These are phyloP conservation scores for Galago senegalensis DNA, from an alignment of 2,797 vertebrate genomes.

Conservation along the genomic window DNA sequence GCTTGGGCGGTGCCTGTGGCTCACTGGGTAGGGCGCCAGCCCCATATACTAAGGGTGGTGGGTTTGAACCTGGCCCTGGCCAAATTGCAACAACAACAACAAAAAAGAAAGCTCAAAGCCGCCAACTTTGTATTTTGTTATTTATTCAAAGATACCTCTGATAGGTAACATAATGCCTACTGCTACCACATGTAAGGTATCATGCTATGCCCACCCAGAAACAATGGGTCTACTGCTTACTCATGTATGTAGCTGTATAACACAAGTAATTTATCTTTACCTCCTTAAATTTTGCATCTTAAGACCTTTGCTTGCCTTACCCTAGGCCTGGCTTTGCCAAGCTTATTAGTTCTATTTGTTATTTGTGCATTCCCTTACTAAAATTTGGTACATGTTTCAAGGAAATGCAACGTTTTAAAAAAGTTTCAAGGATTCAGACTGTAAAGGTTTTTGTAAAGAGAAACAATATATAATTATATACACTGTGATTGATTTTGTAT, in stretches of 20 bases:
- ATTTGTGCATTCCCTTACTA: not conserved
- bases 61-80: too few relatives aligned
- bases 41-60: too few relatives aligned
- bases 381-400: conserved; percentile 39
- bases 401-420: conserved; percentile 56
- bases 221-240: not conserved
- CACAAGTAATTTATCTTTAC: not conserved
- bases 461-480: not conserved
- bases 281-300: not conserved
- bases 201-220: not conserved
- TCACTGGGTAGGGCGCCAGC: too few relatives aligned
- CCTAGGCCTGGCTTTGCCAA: not conserved
- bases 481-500: not conserved
- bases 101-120: conserved; percentile 64
- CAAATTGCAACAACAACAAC: too few relatives aligned
- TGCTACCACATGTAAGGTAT: not conserved
- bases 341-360: not conserved
- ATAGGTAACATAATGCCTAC: not conserved
- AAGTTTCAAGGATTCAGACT: not conserved
- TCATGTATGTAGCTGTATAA: not conserved
- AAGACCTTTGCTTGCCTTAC: not conserved
- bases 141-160: conserved; percentile 47
- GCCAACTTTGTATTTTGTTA: conserved; percentile 34
- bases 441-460: conserved; percentile 22
- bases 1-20: not conserved